Evolutionary conservation across 1,140 invertebrate genomes (phyloP).

Genomic region (Pseudachorutes palmiensis): DNA sequence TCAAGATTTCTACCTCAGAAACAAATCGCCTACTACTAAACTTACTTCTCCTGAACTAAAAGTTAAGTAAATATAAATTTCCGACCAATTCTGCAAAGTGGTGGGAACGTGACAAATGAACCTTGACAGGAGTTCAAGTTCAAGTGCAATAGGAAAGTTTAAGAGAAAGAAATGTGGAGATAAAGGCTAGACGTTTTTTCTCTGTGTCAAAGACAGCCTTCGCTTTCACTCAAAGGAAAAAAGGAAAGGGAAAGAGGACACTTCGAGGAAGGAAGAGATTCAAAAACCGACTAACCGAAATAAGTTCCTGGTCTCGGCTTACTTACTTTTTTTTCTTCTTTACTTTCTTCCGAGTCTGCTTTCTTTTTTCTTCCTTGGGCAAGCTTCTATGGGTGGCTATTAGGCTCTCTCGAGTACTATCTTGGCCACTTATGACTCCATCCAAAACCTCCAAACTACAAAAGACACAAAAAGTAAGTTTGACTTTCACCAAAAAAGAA

Average conservation of each 20-base stretch:
- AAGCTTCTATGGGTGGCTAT: background rate
- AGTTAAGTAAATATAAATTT: no score
- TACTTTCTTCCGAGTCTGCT: background rate
- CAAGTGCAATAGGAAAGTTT: background rate
- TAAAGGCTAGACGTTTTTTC: background rate
- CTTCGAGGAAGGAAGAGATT: constrained; percentile 13
- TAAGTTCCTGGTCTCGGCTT: constrained; percentile 7
- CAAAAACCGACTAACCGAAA: constrained; percentile 21
- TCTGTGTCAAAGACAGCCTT: constrained; percentile 1
- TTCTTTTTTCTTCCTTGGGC: constrained; percentile 5
- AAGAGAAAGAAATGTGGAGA: background rate
- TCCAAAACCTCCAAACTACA: no score
- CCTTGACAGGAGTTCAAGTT: background rate
- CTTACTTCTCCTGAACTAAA: no score
- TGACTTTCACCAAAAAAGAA: no score
- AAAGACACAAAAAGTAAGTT: no score
- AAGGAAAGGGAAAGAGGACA: constrained; percentile 8
- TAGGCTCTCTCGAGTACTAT: background rate
- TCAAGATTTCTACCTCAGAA: no score
- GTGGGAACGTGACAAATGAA: no score
- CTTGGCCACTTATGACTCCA: background rate
- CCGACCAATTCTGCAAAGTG: no score
- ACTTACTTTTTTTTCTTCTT: background rate
- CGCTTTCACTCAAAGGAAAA: background rate
- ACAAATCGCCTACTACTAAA: no score